phyloP scores from a whole-genome alignment of 2,888 invertebrate genomes.

The Crematogaster levior region DNA sequence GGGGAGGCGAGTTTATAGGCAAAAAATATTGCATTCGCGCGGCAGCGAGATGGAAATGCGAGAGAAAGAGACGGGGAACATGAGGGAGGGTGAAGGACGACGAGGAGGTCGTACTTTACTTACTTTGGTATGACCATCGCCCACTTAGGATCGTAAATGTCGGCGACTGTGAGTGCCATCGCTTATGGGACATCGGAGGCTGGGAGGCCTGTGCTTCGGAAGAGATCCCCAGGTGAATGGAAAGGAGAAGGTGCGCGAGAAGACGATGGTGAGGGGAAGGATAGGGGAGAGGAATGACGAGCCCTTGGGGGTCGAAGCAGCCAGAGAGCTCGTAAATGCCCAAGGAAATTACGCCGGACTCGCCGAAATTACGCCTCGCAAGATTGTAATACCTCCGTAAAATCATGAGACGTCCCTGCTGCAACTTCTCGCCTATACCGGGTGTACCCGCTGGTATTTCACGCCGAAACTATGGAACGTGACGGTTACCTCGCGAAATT shows the following conservation, averaged over 20 bases:
- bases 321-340: conserved; percentile 73
- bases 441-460: conserved; percentile 53
- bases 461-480: conserved; percentile 33
- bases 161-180: conserved; percentile 55
- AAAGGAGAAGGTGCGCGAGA: background rate
- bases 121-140: conserved; percentile 64
- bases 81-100: conserved; percentile 24
- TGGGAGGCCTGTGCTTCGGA: conserved; percentile 40
- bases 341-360: conserved; percentile 72
- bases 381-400: conserved; percentile 74
- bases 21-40: conserved; percentile 50
- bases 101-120: conserved; percentile 46
- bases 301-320: conserved; percentile 63
- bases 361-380: conserved; percentile 75
- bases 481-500: conserved; percentile 13
- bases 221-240: conserved; percentile 63
- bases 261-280: background rate
- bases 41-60: conserved; percentile 17
- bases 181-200: conserved; percentile 57
- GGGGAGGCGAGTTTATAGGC: conserved; percentile 51
- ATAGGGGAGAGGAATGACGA: conserved; percentile 52
- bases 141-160: conserved; percentile 69
- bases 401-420: conserved; percentile 45
- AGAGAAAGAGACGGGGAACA: background rate
- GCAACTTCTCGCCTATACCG: background rate